phyloP scores from a whole-genome alignment of 1,140 invertebrate species.

The Diorhabda carinulata region DNA sequence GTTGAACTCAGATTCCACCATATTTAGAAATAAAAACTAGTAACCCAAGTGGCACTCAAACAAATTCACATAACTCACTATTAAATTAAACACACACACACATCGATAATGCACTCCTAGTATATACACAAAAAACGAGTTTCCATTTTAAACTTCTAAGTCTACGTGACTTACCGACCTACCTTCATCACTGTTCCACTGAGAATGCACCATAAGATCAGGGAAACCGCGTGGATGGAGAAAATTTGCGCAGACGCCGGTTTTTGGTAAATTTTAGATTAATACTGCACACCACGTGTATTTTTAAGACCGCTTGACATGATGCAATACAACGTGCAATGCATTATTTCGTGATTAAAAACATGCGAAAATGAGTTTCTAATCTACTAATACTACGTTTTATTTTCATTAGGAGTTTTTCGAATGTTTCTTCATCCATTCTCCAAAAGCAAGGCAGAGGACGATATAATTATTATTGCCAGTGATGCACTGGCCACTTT shows the following conservation, averaged over 20 bases:
- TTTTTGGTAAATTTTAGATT: background rate
- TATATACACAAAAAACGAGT: background rate
- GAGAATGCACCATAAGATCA: background rate
- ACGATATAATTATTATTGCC: no score
- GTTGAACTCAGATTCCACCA: slow-evolving; percentile 33
- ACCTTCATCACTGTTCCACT: background rate
- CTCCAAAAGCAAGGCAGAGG: no score
- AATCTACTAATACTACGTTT: no score
- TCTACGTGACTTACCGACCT: background rate
- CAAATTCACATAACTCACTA: slow-evolving; percentile 34
- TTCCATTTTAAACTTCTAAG: background rate
- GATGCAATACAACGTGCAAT: no score
- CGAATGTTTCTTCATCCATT: no score
- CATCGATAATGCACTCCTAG: slow-evolving; percentile 4
- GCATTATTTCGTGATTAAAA: no score
- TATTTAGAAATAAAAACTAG: slow-evolving; percentile 32
- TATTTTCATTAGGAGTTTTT: no score
- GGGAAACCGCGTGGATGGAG: background rate
- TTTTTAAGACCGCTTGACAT: no score
- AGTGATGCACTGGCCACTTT: no score
- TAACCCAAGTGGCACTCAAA: slow-evolving; percentile 21
- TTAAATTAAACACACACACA: slow-evolving; percentile 10
- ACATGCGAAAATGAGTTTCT: no score
- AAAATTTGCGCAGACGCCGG: background rate
- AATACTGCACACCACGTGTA: background rate